Conservation (phyloP, 2,797 vertebrate species). For the Buphagus erythrorhynchus region DNA sequence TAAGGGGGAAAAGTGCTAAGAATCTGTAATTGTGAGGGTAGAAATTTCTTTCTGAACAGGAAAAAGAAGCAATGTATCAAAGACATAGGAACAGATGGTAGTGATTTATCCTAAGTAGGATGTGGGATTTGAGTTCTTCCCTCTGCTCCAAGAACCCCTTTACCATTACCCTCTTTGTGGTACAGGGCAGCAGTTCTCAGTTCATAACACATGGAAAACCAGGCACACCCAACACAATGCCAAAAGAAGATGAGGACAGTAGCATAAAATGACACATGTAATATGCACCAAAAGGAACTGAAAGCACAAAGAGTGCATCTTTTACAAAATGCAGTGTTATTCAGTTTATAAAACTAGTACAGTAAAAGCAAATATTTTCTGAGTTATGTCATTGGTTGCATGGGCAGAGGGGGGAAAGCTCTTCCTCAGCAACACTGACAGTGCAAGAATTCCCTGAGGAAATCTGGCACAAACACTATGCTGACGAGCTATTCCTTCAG, state of each 20-base stretch:
- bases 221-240: not conserved
- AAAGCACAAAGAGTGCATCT: not conserved
- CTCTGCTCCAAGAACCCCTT: not conserved
- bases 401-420: not conserved
- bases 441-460: not conserved
- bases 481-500: not conserved
- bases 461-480: not conserved
- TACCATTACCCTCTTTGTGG: not conserved
- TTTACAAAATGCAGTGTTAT: not conserved
- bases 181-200: not conserved
- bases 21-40: not conserved
- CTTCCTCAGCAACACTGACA: not conserved
- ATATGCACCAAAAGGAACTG: not conserved
- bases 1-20: not conserved
- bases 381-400: not conserved
- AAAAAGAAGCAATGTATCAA: not conserved
- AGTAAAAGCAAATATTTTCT: not conserved
- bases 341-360: not conserved
- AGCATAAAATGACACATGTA: not conserved
- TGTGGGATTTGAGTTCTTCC: slow-evolving; percentile 1
- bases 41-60: not conserved
- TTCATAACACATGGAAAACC: not conserved
- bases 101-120: not conserved
- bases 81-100: not conserved
- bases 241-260: not conserved